A percentile compares a stretch with the other conserved stretches of the same genome.
phyloP scores from a whole-genome alignment of 2,888 invertebrate species.

The Pollenia amentaria region DNA sequence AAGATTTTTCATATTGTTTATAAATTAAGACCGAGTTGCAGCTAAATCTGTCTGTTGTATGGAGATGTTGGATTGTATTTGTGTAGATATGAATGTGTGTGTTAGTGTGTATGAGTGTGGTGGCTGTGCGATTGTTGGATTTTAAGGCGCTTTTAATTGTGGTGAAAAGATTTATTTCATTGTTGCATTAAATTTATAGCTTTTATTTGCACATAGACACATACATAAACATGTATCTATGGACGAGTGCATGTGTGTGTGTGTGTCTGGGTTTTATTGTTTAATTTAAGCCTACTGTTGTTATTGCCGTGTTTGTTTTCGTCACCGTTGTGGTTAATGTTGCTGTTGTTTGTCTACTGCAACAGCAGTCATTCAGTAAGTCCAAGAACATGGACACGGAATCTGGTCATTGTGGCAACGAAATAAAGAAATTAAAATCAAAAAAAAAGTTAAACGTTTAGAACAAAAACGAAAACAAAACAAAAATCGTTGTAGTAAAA shows the following conservation, averaged over 20 bases:
- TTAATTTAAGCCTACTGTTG: conserved; percentile 63
- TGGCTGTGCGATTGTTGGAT: conserved; percentile 33
- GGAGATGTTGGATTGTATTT: conserved; percentile 32
- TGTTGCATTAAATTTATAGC: conserved; percentile 81
- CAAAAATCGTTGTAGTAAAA: conserved; percentile 59
- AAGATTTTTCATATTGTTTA: conserved; percentile 42
- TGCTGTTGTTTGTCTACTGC: conserved; percentile 42
- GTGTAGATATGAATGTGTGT: not conserved
- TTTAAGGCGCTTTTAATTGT: conserved; percentile 77
- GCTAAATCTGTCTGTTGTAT: conserved; percentile 26
- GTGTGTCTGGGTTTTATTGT: conserved; percentile 39
- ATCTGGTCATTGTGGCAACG: conserved; percentile 45
- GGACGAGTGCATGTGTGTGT: not conserved
- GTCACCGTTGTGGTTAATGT: not conserved
- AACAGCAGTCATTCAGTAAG: conserved; percentile 56
- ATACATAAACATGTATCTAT: not conserved
- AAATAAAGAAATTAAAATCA: conserved; percentile 71
- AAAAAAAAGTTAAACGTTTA: conserved; percentile 44
- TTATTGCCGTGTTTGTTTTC: not conserved
- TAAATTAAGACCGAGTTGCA: conserved; percentile 40
- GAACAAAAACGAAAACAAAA: conserved; percentile 19
- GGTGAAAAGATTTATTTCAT: conserved; percentile 82
- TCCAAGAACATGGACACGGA: conserved; percentile 53
- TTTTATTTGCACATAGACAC: conserved; percentile 52
- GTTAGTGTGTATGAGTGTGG: not conserved